Evolutionary conservation across 2,113 vertebrate genomes (phyloP).

Genomic region (Gymnobelideus leadbeateri): DNA sequence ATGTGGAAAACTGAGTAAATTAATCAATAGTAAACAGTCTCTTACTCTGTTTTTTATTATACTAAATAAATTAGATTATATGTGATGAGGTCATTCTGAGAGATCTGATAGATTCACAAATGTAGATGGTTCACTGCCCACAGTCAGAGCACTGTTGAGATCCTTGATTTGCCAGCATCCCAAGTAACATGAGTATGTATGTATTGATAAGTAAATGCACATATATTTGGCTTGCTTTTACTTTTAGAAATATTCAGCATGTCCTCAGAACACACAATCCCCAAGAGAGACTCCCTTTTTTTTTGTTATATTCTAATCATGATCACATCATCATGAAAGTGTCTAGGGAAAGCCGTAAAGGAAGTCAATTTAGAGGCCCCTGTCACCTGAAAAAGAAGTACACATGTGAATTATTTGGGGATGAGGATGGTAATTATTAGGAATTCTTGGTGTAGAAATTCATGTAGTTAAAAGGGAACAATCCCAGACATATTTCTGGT

Average conservation of each 20-base stretch:
- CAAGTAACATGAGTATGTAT: background rate
- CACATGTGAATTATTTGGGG: background rate
- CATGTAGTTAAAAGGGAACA: background rate
- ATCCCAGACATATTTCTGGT: background rate
- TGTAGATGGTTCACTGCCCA: background rate
- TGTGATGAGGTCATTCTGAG: slow-evolving; percentile 8
- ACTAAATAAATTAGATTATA: background rate
- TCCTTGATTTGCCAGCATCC: background rate
- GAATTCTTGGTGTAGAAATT: background rate
- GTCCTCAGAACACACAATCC: background rate
- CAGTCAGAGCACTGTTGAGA: background rate
- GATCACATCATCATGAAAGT: background rate
- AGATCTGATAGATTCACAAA: background rate
- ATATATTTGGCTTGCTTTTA: background rate
- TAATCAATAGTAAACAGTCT: slow-evolving; percentile 4
- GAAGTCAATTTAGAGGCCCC: slow-evolving; percentile 36
- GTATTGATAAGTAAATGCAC: background rate
- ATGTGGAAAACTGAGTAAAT: slow-evolving; percentile 20
- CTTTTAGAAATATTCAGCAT: background rate
- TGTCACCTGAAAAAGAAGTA: slow-evolving; percentile 23
- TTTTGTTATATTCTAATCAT: background rate
- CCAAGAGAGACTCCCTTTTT: background rate
- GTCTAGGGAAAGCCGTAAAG: slow-evolving; percentile 20
- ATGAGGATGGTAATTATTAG: background rate
- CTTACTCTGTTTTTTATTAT: background rate